Evolutionary conservation across 2,797 vertebrate genomes (phyloP), one percentile per base, ranked within the genome.

Genomic region (Rhincodon typus): DNA sequence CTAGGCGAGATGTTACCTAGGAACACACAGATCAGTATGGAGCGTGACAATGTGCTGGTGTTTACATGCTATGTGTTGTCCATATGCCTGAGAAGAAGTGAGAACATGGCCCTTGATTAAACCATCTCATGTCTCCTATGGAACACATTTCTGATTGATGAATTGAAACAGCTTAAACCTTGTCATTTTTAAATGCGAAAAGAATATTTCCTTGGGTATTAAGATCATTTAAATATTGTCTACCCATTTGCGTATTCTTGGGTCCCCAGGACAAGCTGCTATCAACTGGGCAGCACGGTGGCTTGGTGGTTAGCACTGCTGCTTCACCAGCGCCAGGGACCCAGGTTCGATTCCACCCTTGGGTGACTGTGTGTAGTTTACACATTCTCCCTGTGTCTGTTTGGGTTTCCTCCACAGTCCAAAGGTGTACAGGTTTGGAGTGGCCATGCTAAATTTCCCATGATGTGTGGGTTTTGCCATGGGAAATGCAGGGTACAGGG

Each of bases 181-280:
- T 53, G 67, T 19, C 27, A 30, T 53, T 72, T 95, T 57, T 10
- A 74, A 74, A 38, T 69, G 62, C 62, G 42, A 93, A 5, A 2
- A 84, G n/a, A 93, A 21, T 93, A 67, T 88, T 88, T 67, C 67
- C 19, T 93, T 94, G 46, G 94, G 53, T 72, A 34, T 74, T 50
- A 8, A 42, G 74, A 72, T 95, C 53, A 95, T 77, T 67, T 93
- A 25, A 93, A 34, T 74, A 95, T 17, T 46, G 19, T 25, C n/a
- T 38, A n/a, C 62, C 21, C 17, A 66, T 17, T 66, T 34, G 34
- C 15, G 38, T 38, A 17, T 38, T 42, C 77, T 0, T n/a, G 38
- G 77, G n/a, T 25, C n/a, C 7, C 8, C 42, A 23, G 62, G 23
- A 90, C 0, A 62, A 42, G 38, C 21, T 25, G n/a, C n/a, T 21